Evolutionary conservation across 2,113 vertebrate species (phyloP).

Genomic region (Pica pica): DNA sequence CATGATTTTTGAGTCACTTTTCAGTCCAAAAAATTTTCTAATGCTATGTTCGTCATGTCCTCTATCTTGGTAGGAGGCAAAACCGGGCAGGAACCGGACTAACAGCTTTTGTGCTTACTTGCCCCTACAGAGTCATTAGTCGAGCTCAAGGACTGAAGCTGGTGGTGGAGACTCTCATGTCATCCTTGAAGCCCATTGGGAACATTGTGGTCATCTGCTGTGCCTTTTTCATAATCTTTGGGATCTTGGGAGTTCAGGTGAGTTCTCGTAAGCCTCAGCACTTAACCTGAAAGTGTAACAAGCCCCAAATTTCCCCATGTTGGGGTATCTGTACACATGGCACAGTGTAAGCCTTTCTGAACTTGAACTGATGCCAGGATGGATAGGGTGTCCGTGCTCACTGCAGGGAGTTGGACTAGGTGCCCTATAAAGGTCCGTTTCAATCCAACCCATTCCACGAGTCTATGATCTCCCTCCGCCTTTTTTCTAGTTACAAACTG

Average conservation of each 20-base stretch:
- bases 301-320: neutral
- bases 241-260: conserved; percentile 98
- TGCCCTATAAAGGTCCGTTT: neutral
- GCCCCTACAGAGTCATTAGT: conserved; percentile 87
- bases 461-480: neutral
- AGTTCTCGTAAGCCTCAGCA: conserved; percentile 11
- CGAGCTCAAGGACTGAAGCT: conserved; percentile 96
- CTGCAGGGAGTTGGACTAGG: neutral
- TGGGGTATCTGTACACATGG: neutral
- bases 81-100: neutral
- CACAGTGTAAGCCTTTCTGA: neutral
- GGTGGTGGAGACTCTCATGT: conserved; percentile 98
- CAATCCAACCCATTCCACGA: neutral
- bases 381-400: neutral
- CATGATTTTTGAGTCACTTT: neutral
- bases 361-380: accelerated
- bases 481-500: neutral
- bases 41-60: neutral
- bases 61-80: neutral
- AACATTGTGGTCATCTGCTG: conserved; percentile 99
- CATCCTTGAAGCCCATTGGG: conserved; percentile 96
- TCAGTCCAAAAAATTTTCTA: neutral
- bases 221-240: conserved; percentile 99
- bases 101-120: neutral
- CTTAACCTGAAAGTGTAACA: accelerated